Percentiles rank a stretch among this genome's conserved stretches.
Evolutionary conservation across 1,140 invertebrate genomes (phyloP).

Genomic region (Pachypsylla venusta): DNA sequence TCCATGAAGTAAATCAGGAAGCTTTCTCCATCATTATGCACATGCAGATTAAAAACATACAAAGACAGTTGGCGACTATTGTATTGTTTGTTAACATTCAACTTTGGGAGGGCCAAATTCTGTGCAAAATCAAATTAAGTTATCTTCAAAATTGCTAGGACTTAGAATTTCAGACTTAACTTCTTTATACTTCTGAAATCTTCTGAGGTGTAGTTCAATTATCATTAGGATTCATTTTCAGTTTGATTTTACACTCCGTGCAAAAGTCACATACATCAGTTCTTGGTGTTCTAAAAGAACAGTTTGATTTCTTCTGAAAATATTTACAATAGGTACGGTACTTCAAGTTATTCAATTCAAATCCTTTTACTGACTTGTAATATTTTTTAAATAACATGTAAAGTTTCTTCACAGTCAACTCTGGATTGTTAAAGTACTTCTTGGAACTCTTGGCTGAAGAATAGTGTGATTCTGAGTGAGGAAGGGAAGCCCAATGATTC

Average conservation of each 20-base stretch:
- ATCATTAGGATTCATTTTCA: conserved; percentile 7
- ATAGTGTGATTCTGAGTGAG: conserved; percentile 14
- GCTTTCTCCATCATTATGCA: conserved; percentile 10
- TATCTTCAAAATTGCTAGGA: background rate
- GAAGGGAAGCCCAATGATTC: conserved; percentile 14
- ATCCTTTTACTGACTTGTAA: conserved; percentile 7
- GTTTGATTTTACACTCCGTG: conserved; percentile 7
- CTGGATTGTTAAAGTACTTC: conserved; percentile 12
- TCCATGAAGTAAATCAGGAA: conserved; percentile 11
- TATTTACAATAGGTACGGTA: conserved; percentile 15
- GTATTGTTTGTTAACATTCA: conserved; percentile 6
- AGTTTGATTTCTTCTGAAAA: conserved; percentile 13
- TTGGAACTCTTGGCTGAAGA: background rate
- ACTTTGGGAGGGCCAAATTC: background rate
- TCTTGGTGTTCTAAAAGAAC: conserved; percentile 12
- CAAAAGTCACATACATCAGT: conserved; percentile 16
- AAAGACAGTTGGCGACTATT: conserved; percentile 8
- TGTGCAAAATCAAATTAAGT: conserved; percentile 11
- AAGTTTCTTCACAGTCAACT: conserved; percentile 12
- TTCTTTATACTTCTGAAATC: background rate
- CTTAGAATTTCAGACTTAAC: conserved; percentile 7
- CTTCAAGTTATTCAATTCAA: conserved; percentile 12
- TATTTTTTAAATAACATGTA: conserved; percentile 6
- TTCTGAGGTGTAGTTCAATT: conserved; percentile 8
- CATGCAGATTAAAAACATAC: conserved; percentile 15